Conservation (phyloP, 2,888 invertebrate genomes). For the Ophion costatus region DNA sequence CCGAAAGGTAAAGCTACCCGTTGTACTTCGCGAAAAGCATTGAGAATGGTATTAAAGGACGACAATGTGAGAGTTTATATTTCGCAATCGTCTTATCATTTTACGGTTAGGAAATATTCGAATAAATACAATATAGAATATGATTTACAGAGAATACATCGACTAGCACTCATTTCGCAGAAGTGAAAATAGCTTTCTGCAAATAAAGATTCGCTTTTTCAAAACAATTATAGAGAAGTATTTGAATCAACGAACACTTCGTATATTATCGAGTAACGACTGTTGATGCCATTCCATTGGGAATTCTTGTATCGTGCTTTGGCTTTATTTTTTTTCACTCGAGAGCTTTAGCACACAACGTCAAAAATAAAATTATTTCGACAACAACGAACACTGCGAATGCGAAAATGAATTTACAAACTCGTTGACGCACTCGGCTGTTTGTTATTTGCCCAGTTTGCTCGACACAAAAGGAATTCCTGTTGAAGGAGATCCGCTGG, state of each 20-base stretch:
- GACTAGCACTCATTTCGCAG: background rate
- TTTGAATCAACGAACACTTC: no score
- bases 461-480: conserved; percentile 47
- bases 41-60: no score
- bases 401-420: no score
- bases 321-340: no score
- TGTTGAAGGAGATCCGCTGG: background rate
- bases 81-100: background rate
- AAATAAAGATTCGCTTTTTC: background rate
- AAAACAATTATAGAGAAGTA: no score
- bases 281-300: background rate
- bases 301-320: no score
- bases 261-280: background rate
- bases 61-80: background rate
- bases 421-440: conserved; percentile 13
- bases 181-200: background rate
- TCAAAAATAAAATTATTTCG: background rate
- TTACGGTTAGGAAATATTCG: background rate
- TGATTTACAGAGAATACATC: background rate
- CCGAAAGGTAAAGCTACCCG: background rate
- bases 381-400: background rate
- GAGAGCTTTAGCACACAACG: background rate
- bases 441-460: conserved; percentile 41
- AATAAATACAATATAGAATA: background rate
- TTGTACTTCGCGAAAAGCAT: background rate